These are phyloP conservation scores for Chromoteleia sp. DNA, from an alignment of 2,888 invertebrate genomes.

Conservation along the genomic window DNA sequence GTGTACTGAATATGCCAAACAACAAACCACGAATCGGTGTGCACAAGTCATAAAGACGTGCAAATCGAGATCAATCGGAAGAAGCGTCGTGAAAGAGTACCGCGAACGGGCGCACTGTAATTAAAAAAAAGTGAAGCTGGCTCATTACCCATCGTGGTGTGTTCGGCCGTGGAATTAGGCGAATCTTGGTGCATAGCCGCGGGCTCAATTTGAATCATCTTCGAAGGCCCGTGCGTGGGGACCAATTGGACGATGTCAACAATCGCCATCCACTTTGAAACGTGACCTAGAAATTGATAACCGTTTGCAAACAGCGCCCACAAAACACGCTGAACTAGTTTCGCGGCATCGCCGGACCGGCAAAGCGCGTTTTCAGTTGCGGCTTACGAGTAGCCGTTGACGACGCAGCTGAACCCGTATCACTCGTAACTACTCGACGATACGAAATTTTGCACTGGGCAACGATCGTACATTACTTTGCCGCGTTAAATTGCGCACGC, in stretches of 20 bases:
- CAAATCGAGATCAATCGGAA: conserved; percentile 1
- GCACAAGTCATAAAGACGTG: neutral
- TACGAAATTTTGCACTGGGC: conserved; percentile 20
- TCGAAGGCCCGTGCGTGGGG: conserved; percentile 18
- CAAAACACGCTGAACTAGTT: conserved; percentile 46
- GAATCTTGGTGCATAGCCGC: conserved; percentile 29
- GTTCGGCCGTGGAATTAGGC: conserved; percentile 24
- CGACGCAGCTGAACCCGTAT: neutral
- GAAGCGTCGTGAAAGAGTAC: neutral
- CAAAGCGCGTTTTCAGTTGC: conserved; percentile 27
- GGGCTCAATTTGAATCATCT: conserved; percentile 30
- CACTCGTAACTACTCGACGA: neutral
- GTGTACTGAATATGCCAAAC: neutral
- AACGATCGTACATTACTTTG: conserved; percentile 47
- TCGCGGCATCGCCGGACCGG: conserved; percentile 55
- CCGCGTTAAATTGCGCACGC: conserved; percentile 67
- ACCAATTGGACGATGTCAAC: conserved; percentile 34
- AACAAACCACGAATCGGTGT: neutral
- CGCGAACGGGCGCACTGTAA: neutral
- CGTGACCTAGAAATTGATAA: conserved; percentile 46
- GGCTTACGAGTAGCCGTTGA: neutral
- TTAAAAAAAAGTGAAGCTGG: conserved; percentile 11
- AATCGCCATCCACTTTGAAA: conserved; percentile 44
- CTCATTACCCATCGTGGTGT: conserved; percentile 35
- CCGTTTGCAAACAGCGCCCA: conserved; percentile 25